These are phyloP conservation scores for Pavo muticus DNA, from an alignment of 2,113 vertebrate species.

Conservation along the genomic window DNA sequence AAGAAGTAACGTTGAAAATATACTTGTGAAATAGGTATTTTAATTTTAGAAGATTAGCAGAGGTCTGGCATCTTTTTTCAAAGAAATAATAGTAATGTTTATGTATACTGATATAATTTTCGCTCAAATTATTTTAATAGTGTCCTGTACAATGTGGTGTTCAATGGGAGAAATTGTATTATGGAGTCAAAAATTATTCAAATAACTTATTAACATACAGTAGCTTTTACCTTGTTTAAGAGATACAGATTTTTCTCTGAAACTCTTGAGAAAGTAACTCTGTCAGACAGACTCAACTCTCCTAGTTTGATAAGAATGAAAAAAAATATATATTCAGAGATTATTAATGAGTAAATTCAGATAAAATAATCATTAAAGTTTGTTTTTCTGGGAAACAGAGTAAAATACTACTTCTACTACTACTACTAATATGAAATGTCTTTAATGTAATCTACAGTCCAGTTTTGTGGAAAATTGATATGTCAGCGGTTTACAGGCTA, in stretches of 20 bases:
- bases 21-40: background rate
- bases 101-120: background rate
- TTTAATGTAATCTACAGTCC: fast-evolving
- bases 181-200: background rate
- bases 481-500: too few species aligned
- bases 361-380: background rate
- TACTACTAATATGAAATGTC: background rate
- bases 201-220: background rate
- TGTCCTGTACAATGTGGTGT: background rate
- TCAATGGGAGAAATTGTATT: background rate
- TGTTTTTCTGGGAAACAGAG: background rate
- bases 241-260: background rate
- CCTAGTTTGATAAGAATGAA: background rate
- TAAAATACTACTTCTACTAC: background rate
- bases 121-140: background rate
- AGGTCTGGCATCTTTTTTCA: background rate
- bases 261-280: background rate
- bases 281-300: background rate
- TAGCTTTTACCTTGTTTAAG: background rate
- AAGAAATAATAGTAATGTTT: background rate
- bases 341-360: background rate
- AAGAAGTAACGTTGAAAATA: background rate
- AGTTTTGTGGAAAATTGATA: background rate
- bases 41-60: background rate
- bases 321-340: background rate